Evolutionary conservation across 2,113 vertebrate species (phyloP).

Genomic region (Semnornis frantzii): DNA sequence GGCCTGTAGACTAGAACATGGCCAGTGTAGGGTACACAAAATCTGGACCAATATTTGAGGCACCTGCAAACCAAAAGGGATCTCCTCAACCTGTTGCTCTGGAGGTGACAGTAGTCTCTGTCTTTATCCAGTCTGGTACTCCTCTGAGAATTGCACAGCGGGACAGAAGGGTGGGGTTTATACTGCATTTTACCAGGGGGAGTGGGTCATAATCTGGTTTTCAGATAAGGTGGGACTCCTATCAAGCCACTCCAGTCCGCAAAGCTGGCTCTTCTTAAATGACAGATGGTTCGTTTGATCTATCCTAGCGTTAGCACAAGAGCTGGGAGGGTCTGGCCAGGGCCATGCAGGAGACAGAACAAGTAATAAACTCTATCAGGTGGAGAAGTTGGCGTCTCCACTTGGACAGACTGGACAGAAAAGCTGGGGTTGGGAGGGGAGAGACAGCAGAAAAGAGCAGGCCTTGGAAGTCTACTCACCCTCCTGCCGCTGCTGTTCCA

Average conservation of each 20-base stretch:
- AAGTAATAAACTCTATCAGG: neutral
- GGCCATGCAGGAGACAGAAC: neutral
- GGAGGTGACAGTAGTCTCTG: neutral
- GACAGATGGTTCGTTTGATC: neutral
- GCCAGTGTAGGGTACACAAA: neutral
- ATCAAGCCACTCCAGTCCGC: neutral
- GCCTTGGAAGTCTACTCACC: neutral
- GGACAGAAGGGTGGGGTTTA: neutral
- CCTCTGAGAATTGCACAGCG: neutral
- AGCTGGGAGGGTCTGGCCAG: neutral
- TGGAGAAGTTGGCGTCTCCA: neutral
- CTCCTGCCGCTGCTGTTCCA: conserved; percentile 20
- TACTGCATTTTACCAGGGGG: neutral
- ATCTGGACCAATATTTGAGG: conserved; percentile 31
- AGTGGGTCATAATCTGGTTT: conserved; percentile 9
- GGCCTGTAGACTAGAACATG: conserved; percentile 18
- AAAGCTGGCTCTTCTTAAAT: neutral
- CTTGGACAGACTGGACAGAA: neutral
- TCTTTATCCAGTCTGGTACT: neutral
- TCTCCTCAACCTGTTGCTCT: neutral
- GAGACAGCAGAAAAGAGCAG: neutral
- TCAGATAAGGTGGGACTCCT: neutral
- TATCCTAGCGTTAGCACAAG: neutral
- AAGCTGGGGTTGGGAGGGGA: neutral
- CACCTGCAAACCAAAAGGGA: conserved; percentile 18